Evolutionary conservation across 2,797 vertebrate species (phyloP).

Genomic region (Darevskia mixta): DNA sequence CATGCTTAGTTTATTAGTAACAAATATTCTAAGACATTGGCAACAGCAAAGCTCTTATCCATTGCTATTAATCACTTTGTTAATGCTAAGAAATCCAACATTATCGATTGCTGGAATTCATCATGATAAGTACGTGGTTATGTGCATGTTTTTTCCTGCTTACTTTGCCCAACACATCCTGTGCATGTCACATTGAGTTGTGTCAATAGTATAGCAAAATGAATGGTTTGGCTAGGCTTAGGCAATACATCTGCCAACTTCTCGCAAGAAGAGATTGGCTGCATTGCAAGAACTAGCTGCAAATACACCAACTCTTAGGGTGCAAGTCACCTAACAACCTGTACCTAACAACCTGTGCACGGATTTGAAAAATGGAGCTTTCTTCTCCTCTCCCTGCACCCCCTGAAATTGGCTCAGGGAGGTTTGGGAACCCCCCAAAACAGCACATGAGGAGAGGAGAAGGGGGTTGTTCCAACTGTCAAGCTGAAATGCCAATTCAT

Average conservation of each 20-base stretch:
- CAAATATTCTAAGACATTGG: neutral
- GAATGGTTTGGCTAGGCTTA: neutral
- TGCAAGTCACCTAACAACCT: too few species aligned
- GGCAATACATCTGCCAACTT: neutral
- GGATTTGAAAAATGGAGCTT: too few species aligned
- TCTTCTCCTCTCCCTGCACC: too few species aligned
- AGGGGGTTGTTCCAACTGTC: too few species aligned
- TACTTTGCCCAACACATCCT: constrained; percentile 39
- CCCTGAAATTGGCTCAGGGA: too few species aligned
- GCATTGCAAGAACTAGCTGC: neutral
- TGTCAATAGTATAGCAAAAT: constrained; percentile 3
- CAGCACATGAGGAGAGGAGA: too few species aligned
- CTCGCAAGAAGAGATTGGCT: neutral
- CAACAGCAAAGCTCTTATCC: neutral
- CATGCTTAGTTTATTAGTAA: neutral
- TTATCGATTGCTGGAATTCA: constrained; percentile 42
- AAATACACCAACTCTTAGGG: neutral
- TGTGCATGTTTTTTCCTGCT: constrained; percentile 19
- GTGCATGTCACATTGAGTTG: constrained; percentile 29
- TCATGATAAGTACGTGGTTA: constrained; percentile 35
- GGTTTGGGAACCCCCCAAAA: too few species aligned
- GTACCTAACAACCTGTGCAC: too few species aligned
- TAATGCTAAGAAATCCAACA: constrained; percentile 1
- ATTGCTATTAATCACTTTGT: constrained; percentile 5
- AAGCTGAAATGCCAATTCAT: too few species aligned